Evolutionary conservation across 2,113 vertebrate species (phyloP).

Genomic region (Trematocara nigrifrons): DNA sequence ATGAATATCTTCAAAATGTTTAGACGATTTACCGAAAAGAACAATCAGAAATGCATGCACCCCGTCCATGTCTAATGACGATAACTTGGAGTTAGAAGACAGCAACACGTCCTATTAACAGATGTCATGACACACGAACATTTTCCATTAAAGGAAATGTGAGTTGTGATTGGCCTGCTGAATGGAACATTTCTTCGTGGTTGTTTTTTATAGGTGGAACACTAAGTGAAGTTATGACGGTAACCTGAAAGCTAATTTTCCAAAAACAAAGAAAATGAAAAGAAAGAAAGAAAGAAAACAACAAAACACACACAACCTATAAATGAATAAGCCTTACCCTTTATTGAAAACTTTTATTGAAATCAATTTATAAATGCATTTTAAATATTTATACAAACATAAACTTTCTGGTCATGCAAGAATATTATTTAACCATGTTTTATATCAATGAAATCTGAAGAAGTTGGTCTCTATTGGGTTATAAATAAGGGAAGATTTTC

Average conservation of each 20-base stretch:
- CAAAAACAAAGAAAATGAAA: not conserved
- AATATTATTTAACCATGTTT: not conserved
- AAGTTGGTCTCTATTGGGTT: not conserved
- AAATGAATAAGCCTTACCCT: not conserved
- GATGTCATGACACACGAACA: not conserved
- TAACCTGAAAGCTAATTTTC: rapidly evolving
- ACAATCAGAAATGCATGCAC: not conserved
- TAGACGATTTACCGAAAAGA: not conserved
- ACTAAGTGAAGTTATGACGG: not conserved
- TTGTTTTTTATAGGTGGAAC: not conserved
- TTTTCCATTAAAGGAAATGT: not conserved
- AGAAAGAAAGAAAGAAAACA: not conserved
- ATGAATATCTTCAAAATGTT: rapidly evolving
- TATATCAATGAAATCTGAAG: not conserved
- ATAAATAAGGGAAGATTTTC: not conserved
- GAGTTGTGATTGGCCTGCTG: not conserved
- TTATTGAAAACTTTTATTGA: not conserved
- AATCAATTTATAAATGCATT: not conserved
- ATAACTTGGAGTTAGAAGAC: not conserved
- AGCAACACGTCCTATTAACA: not conserved
- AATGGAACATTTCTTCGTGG: not conserved
- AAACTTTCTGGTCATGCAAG: not conserved
- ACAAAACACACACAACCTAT: not conserved
- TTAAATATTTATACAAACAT: not conserved
- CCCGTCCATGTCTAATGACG: not conserved